Base-by-base conservation (phyloP, 1,140 invertebrate genomes). In the Bombus haemorrhoidalis region DNA sequence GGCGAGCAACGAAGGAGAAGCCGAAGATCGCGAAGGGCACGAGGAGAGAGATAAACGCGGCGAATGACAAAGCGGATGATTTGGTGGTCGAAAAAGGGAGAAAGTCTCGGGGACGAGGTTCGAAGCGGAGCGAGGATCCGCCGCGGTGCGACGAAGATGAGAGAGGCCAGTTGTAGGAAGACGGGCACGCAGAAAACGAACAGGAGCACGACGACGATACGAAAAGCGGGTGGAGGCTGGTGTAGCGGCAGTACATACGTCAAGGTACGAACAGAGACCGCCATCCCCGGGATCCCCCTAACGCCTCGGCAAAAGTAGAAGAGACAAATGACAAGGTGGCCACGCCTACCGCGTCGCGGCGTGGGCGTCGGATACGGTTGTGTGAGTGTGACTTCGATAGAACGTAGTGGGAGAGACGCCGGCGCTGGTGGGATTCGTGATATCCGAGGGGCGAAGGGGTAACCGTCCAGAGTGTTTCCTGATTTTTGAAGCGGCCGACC, bases 261-360 rank as follows among this genome's bases (percentile, higher is more conserved):
- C 90, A 91, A 90, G 71, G 76, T 78, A 69, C 72, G 85, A 87
- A 81, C 78, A 79, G 87, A 78, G 87, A 91, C 88, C 92, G 91
- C 91, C 93, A 92, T 92, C 90, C 86, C 89, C 87, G 85, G 85
- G 86, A 87, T 89, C 86, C 89, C 47, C 86, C 89, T 87, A 87
- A 89, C 90, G 85, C 81, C 85, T 85, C 91, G 88, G 87, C 82
- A 91, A 91, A 91, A 93, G 86, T 83, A 90, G 81, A 88, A 86
- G 90, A 94, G 93, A 94, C 93, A 93, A 94, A 94, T 94, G 94
- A 94, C 90, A 88, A 91, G 84, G 73, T 91, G 87, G 90, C 93
- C 94, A 94, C 94, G 94, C 94, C 94, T 88, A 91, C 90, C 69
- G 78, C 79, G 76, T 74, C 83, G 76, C 41, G 71, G 90, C 89